Base-by-base conservation (phyloP, 2,888 invertebrate species). In the Hedychridium roseum region DNA sequence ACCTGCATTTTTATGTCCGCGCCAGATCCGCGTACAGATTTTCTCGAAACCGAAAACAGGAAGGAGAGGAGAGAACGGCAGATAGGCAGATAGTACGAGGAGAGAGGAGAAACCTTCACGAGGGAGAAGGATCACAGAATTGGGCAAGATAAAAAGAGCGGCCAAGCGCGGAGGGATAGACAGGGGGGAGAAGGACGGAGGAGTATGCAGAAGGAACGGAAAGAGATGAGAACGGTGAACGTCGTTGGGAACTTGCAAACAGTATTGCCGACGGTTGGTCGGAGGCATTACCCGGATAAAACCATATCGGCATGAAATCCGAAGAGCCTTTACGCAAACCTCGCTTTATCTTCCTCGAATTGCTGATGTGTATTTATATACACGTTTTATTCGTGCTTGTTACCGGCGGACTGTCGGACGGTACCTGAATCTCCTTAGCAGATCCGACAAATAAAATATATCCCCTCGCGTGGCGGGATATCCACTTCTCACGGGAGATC, bases 1-100 rank as follows among this genome's bases (percentile, higher is more conserved):
- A 74, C 71, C 70, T 71, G 74, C 71, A 74, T 76, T 76, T 76
- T 76, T 76, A 74, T 73, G 73, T 61, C 64, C 60, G 61, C 65
- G 54, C 64, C 73, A 73, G 75, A 75, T 74, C 70, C 64, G 63
- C 63, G 71, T 65, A 65, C 64, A 71, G 73, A 73, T 75, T 74
- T 74, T 71, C 70, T 66, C 64, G 58, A 64, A 71, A 69, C 43
- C 31, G 43, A n/a, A n/a, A 68, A 59, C 54, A 60, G 60, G 67
- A 64, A 44, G 46, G 43, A 43, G 43, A 40, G 47, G 49, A 45
- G 12, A 38, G 35, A 36, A 44, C 32, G n/a, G n/a, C 39, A 26
- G 14, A 39, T 40, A 32, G 23, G 18, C 32, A 30, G 27, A 12
- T n/a, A 7, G 7, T 39, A 16, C 34, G 21, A n/a, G n/a, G n/a